Percentiles rank a stretch among this genome's conserved stretches.
Evolutionary conservation across 1,140 invertebrate genomes (phyloP).

Genomic region (Tetranychus urticae): DNA sequence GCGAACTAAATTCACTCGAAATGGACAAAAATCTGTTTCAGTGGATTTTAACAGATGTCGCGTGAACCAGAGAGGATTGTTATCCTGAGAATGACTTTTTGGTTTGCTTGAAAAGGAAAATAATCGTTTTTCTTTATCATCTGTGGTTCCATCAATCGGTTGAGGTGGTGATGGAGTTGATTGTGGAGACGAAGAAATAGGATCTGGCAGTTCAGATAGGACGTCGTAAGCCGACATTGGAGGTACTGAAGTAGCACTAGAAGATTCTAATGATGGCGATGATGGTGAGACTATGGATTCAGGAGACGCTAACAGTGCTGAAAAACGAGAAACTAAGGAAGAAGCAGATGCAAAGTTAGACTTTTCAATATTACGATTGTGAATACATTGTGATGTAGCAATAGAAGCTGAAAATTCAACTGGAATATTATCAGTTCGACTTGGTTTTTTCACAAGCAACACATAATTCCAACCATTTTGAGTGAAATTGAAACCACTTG

Average conservation of each 20-base stretch:
- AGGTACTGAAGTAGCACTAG: not conserved
- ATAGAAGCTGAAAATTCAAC: no score
- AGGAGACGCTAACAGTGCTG: not conserved
- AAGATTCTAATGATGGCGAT: not conserved
- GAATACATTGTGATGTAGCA: no score
- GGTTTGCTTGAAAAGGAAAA: not conserved
- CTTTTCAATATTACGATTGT: no score
- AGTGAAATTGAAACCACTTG: not conserved
- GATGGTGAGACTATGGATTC: not conserved
- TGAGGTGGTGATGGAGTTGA: not conserved
- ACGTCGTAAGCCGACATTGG: not conserved
- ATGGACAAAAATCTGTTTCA: slow-evolving; percentile 1
- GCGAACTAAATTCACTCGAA: slow-evolving; percentile 21
- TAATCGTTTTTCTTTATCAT: not conserved
- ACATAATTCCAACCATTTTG: not conserved
- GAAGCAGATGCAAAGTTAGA: not conserved
- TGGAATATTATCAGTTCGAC: no score
- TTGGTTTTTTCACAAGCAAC: not conserved
- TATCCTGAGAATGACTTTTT: not conserved
- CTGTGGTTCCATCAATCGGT: not conserved
- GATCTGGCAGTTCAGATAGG: not conserved
- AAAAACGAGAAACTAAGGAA: not conserved
- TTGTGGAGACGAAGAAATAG: not conserved
- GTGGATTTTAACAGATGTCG: not conserved
- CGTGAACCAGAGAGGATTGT: not conserved